These are phyloP conservation scores for Sitophilus oryzae DNA, from an alignment of 1,140 invertebrate genomes.

Conservation along the genomic window DNA sequence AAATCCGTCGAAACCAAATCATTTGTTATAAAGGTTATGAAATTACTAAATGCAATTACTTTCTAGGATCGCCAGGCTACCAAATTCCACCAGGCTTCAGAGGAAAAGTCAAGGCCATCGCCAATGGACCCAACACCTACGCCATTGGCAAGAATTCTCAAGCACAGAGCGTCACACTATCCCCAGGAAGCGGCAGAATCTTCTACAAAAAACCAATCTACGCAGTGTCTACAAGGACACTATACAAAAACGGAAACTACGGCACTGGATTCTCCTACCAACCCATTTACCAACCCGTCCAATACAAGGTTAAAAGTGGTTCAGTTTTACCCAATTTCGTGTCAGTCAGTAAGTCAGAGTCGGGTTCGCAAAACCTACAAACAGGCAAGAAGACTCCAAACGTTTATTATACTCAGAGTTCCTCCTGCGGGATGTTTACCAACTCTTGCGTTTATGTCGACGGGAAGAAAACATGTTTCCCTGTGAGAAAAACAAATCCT, in stretches of 20 bases:
- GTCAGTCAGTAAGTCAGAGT: conserved; percentile 70
- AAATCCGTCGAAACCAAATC: no score
- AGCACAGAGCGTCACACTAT: conserved; percentile 57
- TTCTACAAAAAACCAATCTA: conserved; percentile 43
- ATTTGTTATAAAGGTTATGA: neutral
- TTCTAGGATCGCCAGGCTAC: conserved; percentile 49
- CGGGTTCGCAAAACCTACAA: conserved; percentile 54
- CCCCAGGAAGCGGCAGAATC: conserved; percentile 51
- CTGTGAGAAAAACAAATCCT: conserved; percentile 55
- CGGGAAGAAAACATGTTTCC: conserved; percentile 71
- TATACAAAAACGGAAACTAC: conserved; percentile 31
- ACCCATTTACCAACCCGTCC: conserved; percentile 34
- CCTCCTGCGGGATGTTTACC: conserved; percentile 77
- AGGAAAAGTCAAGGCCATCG: conserved; percentile 56
- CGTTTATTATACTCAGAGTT: conserved; percentile 77
- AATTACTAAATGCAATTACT: neutral
- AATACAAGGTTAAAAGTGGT: conserved; percentile 35
- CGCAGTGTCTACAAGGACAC: conserved; percentile 42
- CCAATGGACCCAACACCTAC: conserved; percentile 53
- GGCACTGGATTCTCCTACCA: conserved; percentile 35
- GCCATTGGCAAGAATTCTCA: conserved; percentile 55
- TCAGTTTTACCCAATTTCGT: conserved; percentile 52
- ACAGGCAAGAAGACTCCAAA: conserved; percentile 60
- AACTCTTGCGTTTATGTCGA: conserved; percentile 76
- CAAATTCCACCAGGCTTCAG: conserved; percentile 62